These are phyloP conservation scores for Agapornis canus DNA, from an alignment of 2,797 vertebrate genomes.

Conservation along the genomic window DNA sequence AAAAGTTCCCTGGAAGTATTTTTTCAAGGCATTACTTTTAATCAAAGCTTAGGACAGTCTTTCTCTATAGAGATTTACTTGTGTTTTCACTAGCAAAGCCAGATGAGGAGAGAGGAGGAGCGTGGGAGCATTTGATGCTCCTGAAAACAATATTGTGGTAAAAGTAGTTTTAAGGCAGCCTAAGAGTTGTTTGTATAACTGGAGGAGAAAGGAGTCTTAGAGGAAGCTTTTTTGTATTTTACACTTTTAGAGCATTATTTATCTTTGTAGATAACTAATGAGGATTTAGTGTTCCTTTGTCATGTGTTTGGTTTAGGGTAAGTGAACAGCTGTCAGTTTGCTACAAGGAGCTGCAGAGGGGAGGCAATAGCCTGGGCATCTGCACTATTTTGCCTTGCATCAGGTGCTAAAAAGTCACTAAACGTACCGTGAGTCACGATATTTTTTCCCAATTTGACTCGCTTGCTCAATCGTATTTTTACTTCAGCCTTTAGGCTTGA, in stretches of 20 bases:
- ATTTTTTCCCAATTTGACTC: constrained; percentile 55
- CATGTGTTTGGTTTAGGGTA: neutral
- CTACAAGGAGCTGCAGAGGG: neutral
- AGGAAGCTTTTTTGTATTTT: neutral
- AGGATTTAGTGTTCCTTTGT: neutral
- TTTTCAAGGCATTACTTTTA: neutral
- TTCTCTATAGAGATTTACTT: neutral
- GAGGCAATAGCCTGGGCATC: neutral
- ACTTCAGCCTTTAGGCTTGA: constrained; percentile 69
- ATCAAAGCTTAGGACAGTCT: neutral
- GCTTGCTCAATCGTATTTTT: constrained; percentile 61
- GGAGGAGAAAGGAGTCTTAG: neutral
- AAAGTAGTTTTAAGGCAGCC: neutral
- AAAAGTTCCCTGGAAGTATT: neutral
- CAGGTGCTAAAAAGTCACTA: constrained; percentile 59
- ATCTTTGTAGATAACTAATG: neutral
- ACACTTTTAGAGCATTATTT: neutral
- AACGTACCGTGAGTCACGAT: neutral
- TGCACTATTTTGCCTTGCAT: constrained; percentile 44
- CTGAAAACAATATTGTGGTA: neutral
- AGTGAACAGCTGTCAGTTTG: neutral
- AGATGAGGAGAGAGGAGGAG: neutral
- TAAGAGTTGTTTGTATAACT: neutral
- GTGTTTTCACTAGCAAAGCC: neutral
- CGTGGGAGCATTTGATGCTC: neutral